Evolutionary conservation across 1,140 invertebrate genomes (phyloP), one percentile per base, ranked within the genome.

Genomic region (Leptinotarsa undecemlineata): DNA sequence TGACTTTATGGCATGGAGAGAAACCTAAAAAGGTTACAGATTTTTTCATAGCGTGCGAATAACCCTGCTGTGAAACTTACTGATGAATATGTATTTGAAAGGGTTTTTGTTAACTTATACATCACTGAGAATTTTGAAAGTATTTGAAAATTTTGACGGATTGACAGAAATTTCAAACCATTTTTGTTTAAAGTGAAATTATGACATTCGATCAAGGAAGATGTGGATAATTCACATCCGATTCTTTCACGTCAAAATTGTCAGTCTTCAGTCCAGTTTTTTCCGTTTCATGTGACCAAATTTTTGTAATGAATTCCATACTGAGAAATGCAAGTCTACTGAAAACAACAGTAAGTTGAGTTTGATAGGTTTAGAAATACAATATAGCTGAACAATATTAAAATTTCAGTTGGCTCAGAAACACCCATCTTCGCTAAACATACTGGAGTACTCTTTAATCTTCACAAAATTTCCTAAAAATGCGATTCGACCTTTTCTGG

Each of bases 291-390:
- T 71, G 69, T 76, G 62, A 73, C 73, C 72, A 78, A 76, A 76
- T 78, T 75, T 74, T 72, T 76, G 77, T 78, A 73, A 78, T 78
- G 77, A 78, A 74, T 71, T 76, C 77, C 72, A 72, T 76, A 69
- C 20, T 78, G 67, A 76, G 73, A 74, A 78, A 78, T 75, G 75
- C 74, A 48, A 74, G 74, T 62, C 20, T 64, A 14, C 60, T 78
- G 21, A 74, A 78, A 51, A 48, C 72, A 26, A 72, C 77, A 63
- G 77, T 78, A 78, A 78, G 77, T 76, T 20, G 14, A 69, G 17
- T 20, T 20, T 19, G 4, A 57, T 57, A 14, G n/a, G 51, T 19
- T 17, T 19, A 57, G 17, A 57, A 15, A 57, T 17, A 0, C 4
- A 57, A 57, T 57, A 5, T 17, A 57, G 51, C 14, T 19, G 51